Conservation (phyloP, 2,888 invertebrate genomes). For the Cataglyphis altisquamis region DNA sequence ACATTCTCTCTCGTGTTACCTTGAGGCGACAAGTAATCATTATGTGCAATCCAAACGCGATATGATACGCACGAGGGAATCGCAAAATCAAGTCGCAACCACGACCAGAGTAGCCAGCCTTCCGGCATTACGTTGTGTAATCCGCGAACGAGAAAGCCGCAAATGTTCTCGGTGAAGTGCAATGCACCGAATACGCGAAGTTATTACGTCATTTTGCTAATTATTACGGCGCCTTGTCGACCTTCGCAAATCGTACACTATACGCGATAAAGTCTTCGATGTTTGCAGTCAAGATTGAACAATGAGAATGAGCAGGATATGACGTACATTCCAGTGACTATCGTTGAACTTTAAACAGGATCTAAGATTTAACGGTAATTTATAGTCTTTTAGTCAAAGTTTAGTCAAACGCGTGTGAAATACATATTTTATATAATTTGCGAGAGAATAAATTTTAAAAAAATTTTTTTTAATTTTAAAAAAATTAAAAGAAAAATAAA, state of each 20-base stretch:
- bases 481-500: background rate
- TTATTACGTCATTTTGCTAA: background rate
- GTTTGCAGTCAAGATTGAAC: background rate
- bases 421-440: background rate
- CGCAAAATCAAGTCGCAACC: background rate
- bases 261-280: background rate
- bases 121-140: background rate
- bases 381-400: background rate
- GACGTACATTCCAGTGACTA: background rate
- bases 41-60: constrained; percentile 1
- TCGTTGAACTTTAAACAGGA: background rate
- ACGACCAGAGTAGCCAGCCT: background rate
- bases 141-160: background rate
- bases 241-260: background rate
- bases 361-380: background rate
- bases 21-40: background rate
- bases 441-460: background rate
- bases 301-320: background rate
- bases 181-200: background rate
- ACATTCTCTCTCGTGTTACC: background rate
- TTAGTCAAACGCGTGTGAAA: background rate
- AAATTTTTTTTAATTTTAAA: background rate
- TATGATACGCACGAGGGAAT: constrained; percentile 11
- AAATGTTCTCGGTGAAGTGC: constrained; percentile 12
- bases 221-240: background rate